Evolutionary conservation across 2,888 invertebrate species (phyloP).

Genomic region (Notodonta ziczac): DNA sequence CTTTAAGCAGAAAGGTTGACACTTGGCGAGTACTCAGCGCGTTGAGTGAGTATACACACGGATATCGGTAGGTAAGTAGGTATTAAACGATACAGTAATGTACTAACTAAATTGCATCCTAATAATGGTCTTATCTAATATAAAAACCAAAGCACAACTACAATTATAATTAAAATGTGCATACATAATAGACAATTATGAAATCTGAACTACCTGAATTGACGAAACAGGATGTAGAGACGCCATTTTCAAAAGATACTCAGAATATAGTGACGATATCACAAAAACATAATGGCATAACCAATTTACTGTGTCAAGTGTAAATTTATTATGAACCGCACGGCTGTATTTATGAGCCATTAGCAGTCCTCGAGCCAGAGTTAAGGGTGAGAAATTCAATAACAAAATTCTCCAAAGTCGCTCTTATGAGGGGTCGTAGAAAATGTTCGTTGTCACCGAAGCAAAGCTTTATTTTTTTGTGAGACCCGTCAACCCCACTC

Average conservation of each 20-base stretch:
- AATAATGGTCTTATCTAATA: too few species aligned
- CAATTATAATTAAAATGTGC: constrained; percentile 10
- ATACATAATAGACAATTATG: constrained; percentile 10
- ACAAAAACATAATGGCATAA: constrained; percentile 48
- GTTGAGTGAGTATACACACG: constrained; percentile 4
- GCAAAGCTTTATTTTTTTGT: constrained; percentile 71
- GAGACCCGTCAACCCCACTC: constrained; percentile 73
- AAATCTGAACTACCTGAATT: constrained; percentile 33
- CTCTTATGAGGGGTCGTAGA: constrained; percentile 61
- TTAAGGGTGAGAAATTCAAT: constrained; percentile 72
- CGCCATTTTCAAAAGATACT: constrained; percentile 15
- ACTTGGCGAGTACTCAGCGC: constrained; percentile 23
- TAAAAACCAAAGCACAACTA: too few species aligned
- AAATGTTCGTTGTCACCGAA: constrained; percentile 73
- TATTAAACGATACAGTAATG: too few species aligned
- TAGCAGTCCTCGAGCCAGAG: constrained; percentile 50
- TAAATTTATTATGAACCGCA: constrained; percentile 62
- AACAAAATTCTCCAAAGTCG: constrained; percentile 65
- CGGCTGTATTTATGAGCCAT: constrained; percentile 67
- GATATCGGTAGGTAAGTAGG: too few species aligned
- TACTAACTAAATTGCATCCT: too few species aligned
- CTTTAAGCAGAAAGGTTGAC: constrained; percentile 24
- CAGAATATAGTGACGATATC: constrained; percentile 21
- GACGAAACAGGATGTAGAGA: constrained; percentile 29
- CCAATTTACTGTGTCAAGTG: constrained; percentile 58